phyloP scores from a whole-genome alignment of 2,888 invertebrate species.

The Drosophila melanocephala region DNA sequence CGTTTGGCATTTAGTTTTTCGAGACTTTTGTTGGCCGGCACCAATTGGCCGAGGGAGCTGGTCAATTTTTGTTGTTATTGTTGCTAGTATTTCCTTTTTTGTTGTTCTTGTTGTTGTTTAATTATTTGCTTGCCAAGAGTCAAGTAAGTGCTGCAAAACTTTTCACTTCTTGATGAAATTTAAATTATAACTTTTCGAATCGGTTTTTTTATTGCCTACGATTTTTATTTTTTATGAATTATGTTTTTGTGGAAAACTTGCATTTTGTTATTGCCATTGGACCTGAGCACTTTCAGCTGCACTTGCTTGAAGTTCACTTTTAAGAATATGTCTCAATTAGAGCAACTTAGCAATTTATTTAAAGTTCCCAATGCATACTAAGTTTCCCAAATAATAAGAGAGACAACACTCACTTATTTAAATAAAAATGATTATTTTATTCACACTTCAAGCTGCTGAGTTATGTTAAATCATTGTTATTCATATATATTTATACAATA shows the following conservation, averaged over 20 bases:
- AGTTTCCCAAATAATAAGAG: not conserved
- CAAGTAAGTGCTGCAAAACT: slow-evolving; percentile 52
- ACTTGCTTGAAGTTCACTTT: not conserved
- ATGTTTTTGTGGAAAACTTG: not conserved
- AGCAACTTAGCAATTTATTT: not conserved
- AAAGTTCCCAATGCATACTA: not conserved
- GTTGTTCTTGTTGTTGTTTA: slow-evolving; percentile 47
- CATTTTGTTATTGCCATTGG: not conserved
- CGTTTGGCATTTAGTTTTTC: slow-evolving; percentile 70
- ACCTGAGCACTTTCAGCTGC: not conserved
- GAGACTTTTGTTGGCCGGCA: slow-evolving; percentile 31
- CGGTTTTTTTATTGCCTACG: slow-evolving; percentile 9
- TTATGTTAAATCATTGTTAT: not conserved
- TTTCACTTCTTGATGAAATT: slow-evolving; percentile 60
- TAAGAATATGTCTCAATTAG: not conserved
- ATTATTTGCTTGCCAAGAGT: slow-evolving; percentile 65
- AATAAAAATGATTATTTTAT: not conserved
- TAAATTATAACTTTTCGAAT: slow-evolving; percentile 68
- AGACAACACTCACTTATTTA: not conserved
- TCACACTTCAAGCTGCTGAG: not conserved
- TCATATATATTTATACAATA: not conserved
- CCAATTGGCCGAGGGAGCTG: slow-evolving; percentile 22
- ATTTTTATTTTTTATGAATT: slow-evolving; percentile 13
- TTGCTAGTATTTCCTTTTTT: not conserved
- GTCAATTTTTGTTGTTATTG: slow-evolving; percentile 20